phyloP scores from a whole-genome alignment of 2,888 invertebrate genomes.

The Spisula solida region DNA sequence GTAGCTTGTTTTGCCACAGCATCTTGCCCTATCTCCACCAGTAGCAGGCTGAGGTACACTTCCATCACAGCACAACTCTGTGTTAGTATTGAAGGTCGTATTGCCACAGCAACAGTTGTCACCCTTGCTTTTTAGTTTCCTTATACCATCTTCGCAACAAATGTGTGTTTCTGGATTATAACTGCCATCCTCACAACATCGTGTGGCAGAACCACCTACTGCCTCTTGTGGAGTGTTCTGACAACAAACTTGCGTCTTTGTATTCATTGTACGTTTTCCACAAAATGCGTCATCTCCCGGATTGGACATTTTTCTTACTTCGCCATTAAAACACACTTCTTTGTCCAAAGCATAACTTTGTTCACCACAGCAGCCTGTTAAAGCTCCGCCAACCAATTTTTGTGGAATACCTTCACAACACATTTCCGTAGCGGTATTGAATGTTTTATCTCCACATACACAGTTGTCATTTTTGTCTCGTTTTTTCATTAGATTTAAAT shows the following conservation, averaged over 20 bases:
- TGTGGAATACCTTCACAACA: slow-evolving; percentile 57
- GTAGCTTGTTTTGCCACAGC: slow-evolving; percentile 60
- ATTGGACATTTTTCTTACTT: slow-evolving; percentile 54
- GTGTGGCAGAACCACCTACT: slow-evolving; percentile 48
- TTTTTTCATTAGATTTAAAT: slow-evolving; percentile 37
- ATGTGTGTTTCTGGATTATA: slow-evolving; percentile 52
- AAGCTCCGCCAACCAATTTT: slow-evolving; percentile 42
- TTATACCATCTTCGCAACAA: slow-evolving; percentile 60
- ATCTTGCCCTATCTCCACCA: slow-evolving; percentile 54
- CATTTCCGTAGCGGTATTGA: slow-evolving; percentile 63
- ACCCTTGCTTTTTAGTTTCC: slow-evolving; percentile 32
- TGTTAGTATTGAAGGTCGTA: slow-evolving; percentile 57
- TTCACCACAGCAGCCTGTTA: slow-evolving; percentile 61
- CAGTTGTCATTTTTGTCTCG: slow-evolving; percentile 62
- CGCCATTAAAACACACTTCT: slow-evolving; percentile 60
- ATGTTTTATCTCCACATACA: slow-evolving; percentile 55
- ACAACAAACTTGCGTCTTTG: slow-evolving; percentile 60
- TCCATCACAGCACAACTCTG: slow-evolving; percentile 60
- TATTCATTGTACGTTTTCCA: slow-evolving; percentile 59
- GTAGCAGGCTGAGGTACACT: slow-evolving; percentile 51
- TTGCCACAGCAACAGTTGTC: slow-evolving; percentile 66
- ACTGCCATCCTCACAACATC: slow-evolving; percentile 52
- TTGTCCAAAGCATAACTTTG: slow-evolving; percentile 44
- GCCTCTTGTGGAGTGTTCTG: slow-evolving; percentile 46
- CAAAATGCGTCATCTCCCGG: slow-evolving; percentile 60